These are phyloP conservation scores for Apus apus DNA, from an alignment of 2,113 vertebrate species.

Conservation along the genomic window DNA sequence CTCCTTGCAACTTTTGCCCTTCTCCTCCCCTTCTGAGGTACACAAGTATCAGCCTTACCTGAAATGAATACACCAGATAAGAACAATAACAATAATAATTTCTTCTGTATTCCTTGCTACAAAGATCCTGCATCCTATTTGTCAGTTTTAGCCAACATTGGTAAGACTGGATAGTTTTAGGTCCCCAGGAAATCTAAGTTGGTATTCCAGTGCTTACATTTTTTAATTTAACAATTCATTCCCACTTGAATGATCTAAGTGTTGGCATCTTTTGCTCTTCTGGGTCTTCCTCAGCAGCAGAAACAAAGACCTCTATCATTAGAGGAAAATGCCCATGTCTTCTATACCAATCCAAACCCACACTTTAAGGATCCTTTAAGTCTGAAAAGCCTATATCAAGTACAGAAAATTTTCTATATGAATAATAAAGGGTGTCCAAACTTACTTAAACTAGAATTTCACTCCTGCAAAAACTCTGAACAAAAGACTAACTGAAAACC, in stretches of 20 bases:
- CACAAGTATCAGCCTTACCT: background rate
- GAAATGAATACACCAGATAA: background rate
- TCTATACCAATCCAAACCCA: background rate
- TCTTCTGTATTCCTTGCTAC: background rate
- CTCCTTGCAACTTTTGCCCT: background rate
- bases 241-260: background rate
- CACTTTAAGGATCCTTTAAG: background rate
- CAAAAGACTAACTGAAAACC: background rate
- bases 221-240: background rate
- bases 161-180: background rate
- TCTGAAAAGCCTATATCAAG: background rate
- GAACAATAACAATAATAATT: background rate
- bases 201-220: background rate
- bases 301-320: background rate
- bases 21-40: rapidly evolving
- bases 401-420: background rate
- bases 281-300: background rate
- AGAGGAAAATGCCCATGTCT: background rate
- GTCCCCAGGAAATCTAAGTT: background rate
- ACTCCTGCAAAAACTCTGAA: background rate
- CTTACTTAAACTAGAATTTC: background rate
- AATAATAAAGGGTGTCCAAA: background rate
- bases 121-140: background rate
- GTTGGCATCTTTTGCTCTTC: background rate
- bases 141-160: background rate